Percentiles rank a stretch among this genome's conserved stretches.
Conservation (phyloP, 2,113 vertebrate species). For the Seriola rivoliana region DNA sequence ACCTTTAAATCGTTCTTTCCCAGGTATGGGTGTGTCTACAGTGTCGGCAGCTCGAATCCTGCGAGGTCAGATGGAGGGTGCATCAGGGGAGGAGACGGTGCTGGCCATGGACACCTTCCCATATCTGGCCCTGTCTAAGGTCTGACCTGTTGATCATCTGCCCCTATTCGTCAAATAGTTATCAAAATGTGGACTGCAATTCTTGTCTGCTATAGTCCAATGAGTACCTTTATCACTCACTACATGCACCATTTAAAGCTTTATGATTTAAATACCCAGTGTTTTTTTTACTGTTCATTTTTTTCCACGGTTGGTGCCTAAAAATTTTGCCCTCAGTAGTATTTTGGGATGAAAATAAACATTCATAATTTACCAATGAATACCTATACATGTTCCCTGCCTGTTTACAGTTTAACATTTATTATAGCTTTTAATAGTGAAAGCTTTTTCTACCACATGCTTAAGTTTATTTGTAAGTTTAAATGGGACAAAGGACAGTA, state of each 20-base stretch:
- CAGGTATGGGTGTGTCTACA: slow-evolving; percentile 88
- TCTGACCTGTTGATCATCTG: neutral
- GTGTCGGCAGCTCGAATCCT: slow-evolving; percentile 87
- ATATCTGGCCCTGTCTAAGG: slow-evolving; percentile 87
- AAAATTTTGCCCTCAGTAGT: neutral
- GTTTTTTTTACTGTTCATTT: neutral
- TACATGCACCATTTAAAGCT: no score
- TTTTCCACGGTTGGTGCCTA: neutral
- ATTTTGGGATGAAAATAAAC: neutral
- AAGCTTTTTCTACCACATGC: neutral
- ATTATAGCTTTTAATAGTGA: neutral
- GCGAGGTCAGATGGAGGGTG: slow-evolving; percentile 82
- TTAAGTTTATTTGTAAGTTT: neutral
- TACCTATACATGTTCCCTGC: neutral
- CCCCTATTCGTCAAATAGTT: neutral
- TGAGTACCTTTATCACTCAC: no score
- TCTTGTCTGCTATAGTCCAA: no score
- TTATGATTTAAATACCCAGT: no score
- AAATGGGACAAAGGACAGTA: neutral
- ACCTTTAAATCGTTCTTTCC: slow-evolving; percentile 36
- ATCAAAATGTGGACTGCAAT: neutral
- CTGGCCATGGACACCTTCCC: slow-evolving; percentile 87
- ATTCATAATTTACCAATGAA: neutral
- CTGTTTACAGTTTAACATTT: neutral
- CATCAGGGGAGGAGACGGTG: slow-evolving; percentile 82